Evolutionary conservation across 1,140 invertebrate species (phyloP), one percentile per base, ranked within the genome.

Genomic region (Agrilus planipennis): DNA sequence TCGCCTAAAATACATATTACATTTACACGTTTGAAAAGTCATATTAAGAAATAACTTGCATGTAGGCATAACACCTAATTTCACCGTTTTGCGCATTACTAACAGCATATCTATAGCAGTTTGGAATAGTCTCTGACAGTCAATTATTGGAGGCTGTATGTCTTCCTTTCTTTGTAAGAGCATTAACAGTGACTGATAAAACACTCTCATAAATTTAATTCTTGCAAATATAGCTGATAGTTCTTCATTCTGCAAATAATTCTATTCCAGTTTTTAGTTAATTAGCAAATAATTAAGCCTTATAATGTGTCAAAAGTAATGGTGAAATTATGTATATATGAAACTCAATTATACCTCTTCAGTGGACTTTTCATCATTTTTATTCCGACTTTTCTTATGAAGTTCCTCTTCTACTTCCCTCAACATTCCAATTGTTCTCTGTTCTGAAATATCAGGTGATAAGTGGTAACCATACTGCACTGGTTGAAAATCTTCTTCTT

Each of bases 401-500:
- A 93, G 60, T 41, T 94, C 89, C 51, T 95, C 91, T 60, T 97
- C 92, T 16, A 91, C 83, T 63, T 95, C 90, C 54, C 84, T 75
- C 29, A 96, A 65, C 75, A 88, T 83, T 0, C 79, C 76, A 38
- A 82, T 76, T 34, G 83, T 83, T 52, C 83, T 78, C 27, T 79
- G 70, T 56, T 93, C 88, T 14, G 80, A 81, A 7, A 94, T 76
- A 57, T 93, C 86, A 11, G 70, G 68, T 53, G 68, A 70, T 49
- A 94, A 69, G 57, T 83, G 75, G 63, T 91, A 93, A n/a, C 88
- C 89, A 66, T 94, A 95, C 12, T 83, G 80, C 60, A 88, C 82
- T 19, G 87, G 81, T 63, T 96, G 89, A 63, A 96, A 97, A 62
- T 97, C 92, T 69, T 97, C 93, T 64, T 95, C 88, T 67, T 89